Base-by-base conservation (phyloP, 2,113 vertebrate genomes). In the Neomonachus schauinslandi region DNA sequence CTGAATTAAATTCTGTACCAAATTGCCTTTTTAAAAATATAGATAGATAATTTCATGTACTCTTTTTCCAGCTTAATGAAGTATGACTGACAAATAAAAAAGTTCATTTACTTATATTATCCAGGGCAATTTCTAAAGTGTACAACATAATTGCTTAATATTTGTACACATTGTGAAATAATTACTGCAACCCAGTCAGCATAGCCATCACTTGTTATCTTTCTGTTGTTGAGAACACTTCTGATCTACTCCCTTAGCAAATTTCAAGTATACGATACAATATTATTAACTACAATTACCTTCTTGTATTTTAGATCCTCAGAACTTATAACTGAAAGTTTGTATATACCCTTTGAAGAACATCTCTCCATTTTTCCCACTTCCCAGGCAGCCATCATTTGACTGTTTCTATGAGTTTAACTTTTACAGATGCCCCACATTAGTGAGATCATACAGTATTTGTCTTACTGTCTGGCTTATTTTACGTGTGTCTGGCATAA, bases 1-100 rank as follows among this genome's bases (percentile, higher is more conserved):
- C 98, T 99, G 99, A 98, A 99, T 99, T 98, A 99, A 98, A 95
- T 98, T 99, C 91, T 99, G 98, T 98, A 99, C 99, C 99, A 99
- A 99, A 99, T 99, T 99, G 98, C 99, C 99, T 98, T 65, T 65
- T 65, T 14, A 39, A 93, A 93, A 26, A 12, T 65, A 65, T 7
- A 65, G 15, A 65, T 65, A 51, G 24, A 82, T 11, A 61, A 89
- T 74, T 33, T 53, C 18, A 63, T 72, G 39, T 22, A 57, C 24
- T 39, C 8, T 65, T 39, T 65, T 67, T 74, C 31, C 22, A 85
- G 22, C 7, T 65, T n/a, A 39, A 63, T 61, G 55, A 72, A 28
- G 49, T 76, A 15, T 15, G 18, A 74, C 49, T 63, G 33, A 93
- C 15, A 61, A 59, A 46, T 36, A n/a, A 28, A 84, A 24, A 61